Evolutionary conservation across 37 sponge, comb jelly and placozoan species (phyloP), one percentile per base, ranked within the genome.

Genomic region (Crambe crambe): DNA sequence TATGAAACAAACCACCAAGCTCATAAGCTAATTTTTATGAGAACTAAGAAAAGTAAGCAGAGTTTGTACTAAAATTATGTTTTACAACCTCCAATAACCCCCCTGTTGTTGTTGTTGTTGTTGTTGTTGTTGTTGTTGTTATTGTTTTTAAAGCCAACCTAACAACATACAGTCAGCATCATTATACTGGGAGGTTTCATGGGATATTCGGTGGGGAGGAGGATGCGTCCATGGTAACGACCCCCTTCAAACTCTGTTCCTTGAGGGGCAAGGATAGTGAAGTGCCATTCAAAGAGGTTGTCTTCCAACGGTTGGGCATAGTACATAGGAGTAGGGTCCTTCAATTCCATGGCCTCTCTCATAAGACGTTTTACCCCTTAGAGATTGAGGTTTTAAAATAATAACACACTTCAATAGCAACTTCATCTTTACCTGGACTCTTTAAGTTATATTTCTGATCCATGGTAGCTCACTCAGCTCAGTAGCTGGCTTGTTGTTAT

Each of bases 151-250:
- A n/a, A n/a, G n/a, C n/a, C n/a, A n/a, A n/a, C n/a, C n/a, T n/a
- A n/a, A n/a, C n/a, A 37, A 75, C 94, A 68, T 58, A 95, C 95
- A 17, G 99, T 98, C 31, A 96, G 81, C 67, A 98, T 44, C 2
- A 98, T 88, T 58, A 98, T 92, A 37, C 89, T 90, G 4, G 99
- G 99, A 21, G 99, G 99, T 74, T 98, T 98, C 93, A 98, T 96
- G n/a, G 99, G 99, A 80, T 98, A 98, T 72, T 98, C 97, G 0
- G 96, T 73, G 25, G 99, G 99, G 26, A 98, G 81, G 44, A 94
- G 68, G 34, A 98, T 94, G 37, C 99, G 62, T 8, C 99, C 99
- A 65, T 98, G 99, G 70, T 98, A 98, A 44, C 69, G 34, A 20
- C 99, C 99, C 0, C 94, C 86, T 43, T 98, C 93, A 63, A 86